phyloP scores from a whole-genome alignment of 2,888 invertebrate species.

The Nebria salina region DNA sequence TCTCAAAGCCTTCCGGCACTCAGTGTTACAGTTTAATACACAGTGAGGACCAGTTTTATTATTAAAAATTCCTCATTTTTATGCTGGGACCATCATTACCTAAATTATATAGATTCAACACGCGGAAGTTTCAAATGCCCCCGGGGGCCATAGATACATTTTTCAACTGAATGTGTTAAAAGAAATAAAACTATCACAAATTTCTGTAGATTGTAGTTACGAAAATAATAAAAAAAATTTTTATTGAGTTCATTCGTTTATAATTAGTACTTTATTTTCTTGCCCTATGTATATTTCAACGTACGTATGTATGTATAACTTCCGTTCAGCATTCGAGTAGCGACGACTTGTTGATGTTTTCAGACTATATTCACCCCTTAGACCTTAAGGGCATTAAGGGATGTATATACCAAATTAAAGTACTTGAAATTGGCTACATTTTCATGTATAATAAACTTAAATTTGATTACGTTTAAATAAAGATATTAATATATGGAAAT shows the following conservation, averaged over 20 bases:
- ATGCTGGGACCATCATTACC: slow-evolving; percentile 7
- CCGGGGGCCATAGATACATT: not conserved
- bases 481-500: no score
- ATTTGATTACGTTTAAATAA: no score
- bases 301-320: no score
- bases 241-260: not conserved
- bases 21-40: not conserved
- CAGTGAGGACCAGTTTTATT: slow-evolving; percentile 11
- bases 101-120: slow-evolving; percentile 16
- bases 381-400: no score
- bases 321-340: no score
- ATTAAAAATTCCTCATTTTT: slow-evolving; percentile 19
- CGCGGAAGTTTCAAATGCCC: not conserved
- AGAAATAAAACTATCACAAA: not conserved
- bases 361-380: no score
- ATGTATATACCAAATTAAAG: no score
- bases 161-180: not conserved
- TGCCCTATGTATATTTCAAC: no score
- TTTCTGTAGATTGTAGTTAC: not conserved
- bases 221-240: not conserved
- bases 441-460: no score
- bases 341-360: no score
- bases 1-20: not conserved
- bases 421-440: no score
- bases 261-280: no score